Conservation (phyloP, 2,113 vertebrate species). For the Myotis brandtii region DNA sequence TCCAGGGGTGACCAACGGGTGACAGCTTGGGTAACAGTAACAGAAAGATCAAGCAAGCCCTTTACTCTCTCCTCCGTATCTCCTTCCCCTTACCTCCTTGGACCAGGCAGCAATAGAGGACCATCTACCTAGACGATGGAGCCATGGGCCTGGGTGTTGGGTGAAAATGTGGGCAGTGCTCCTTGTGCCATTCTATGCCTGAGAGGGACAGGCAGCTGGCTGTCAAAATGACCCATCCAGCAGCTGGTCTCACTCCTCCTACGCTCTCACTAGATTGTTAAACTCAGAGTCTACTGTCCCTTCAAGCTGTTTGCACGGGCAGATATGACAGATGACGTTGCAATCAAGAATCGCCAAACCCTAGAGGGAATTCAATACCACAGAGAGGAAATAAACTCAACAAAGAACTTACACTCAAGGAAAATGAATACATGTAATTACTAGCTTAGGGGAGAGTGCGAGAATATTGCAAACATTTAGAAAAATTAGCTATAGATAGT, state of each 20-base stretch:
- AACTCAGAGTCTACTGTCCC: neutral
- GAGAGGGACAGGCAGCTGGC: neutral
- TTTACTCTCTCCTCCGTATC: neutral
- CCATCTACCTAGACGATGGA: neutral
- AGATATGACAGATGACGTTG: neutral
- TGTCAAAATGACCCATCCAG: neutral
- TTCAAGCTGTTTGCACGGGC: neutral
- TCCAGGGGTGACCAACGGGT: neutral
- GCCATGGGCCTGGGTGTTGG: neutral
- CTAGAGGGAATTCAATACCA: neutral
- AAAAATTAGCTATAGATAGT: neutral
- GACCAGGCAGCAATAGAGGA: neutral
- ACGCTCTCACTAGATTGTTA: neutral
- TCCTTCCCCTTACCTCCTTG: neutral
- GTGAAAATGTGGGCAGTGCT: neutral
- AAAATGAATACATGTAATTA: neutral
- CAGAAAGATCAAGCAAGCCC: neutral
- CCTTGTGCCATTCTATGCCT: neutral
- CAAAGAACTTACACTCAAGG: neutral
- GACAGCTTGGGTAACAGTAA: neutral
- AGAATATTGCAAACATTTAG: neutral
- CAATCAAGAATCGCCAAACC: neutral
- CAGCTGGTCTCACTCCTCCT: neutral
- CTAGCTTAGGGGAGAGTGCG: neutral
- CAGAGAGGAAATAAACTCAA: slow-evolving; percentile 15